Percentiles rank a stretch among this genome's conserved stretches.
Evolutionary conservation across 2,113 vertebrate genomes (phyloP).

Genomic region (Oryzias woworae): DNA sequence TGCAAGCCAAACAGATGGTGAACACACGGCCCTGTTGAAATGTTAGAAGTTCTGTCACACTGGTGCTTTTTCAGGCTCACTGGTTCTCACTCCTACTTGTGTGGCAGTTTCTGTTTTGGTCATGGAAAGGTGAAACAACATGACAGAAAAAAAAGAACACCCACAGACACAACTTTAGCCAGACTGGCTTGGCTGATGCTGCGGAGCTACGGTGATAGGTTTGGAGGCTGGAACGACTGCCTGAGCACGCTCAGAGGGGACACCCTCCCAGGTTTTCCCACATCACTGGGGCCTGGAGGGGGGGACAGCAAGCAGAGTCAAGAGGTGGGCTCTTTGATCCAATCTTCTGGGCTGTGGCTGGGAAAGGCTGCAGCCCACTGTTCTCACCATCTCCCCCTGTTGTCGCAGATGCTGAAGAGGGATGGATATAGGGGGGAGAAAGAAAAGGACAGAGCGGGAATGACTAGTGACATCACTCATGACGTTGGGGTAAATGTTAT

Average conservation of each 20-base stretch:
- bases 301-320: slow-evolving; percentile 41
- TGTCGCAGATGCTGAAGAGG: slow-evolving; percentile 47
- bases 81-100: slow-evolving; percentile 54
- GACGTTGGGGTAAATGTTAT: slow-evolving; percentile 15
- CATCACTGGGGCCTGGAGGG: slow-evolving; percentile 59
- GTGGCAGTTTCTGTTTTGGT: slow-evolving; percentile 56
- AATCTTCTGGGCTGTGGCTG: slow-evolving; percentile 78
- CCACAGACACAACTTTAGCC: slow-evolving; percentile 35
- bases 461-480: slow-evolving; percentile 14
- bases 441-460: slow-evolving; percentile 4
- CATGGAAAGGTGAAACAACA: slow-evolving; percentile 47
- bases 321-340: slow-evolving; percentile 65
- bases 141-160: slow-evolving; percentile 48
- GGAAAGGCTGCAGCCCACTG: slow-evolving; percentile 73
- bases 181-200: slow-evolving; percentile 18
- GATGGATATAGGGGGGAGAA: slow-evolving; percentile 10
- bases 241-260: slow-evolving; percentile 55
- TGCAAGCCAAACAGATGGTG: slow-evolving; percentile 34
- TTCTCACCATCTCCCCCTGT: slow-evolving; percentile 78
- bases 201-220: slow-evolving; percentile 28
- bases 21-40: slow-evolving; percentile 32
- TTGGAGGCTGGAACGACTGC: slow-evolving; percentile 38
- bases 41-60: slow-evolving; percentile 39
- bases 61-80: slow-evolving; percentile 18
- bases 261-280: slow-evolving; percentile 76